Base-by-base conservation (phyloP, 2,888 invertebrate species). In the Pseudococcus longispinus region DNA sequence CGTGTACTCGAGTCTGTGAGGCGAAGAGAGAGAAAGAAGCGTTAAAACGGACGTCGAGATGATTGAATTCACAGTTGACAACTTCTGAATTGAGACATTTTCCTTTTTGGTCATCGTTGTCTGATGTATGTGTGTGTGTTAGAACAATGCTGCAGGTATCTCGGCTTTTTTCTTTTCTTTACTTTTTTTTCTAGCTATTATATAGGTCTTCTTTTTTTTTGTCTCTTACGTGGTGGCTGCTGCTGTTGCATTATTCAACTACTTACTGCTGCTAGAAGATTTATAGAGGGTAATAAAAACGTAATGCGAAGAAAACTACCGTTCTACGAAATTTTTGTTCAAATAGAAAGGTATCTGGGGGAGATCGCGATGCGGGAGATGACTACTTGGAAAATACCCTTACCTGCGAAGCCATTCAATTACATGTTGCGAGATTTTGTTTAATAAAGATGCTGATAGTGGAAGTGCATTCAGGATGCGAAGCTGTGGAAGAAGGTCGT, bases 41-140 rank as follows among this genome's bases (percentile, higher is more conserved):
- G 42, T 42, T 20, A 1, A 42, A 77, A 42, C 42, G 20, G 70
- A 70, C 70, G 29, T n/a, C 32, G 32, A 32, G 65, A 70, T 70
- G 70, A 70, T 70, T 29, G 70, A 70, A 70, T 70, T 42, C 37
- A 77, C 77, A 51, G 86, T 86, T 86, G 86, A 86, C 86, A 86
- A 80, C 80, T 86, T 80, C 80, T 86, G 86, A 86, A 86, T 86
- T 86, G 86, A 86, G 86, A 86, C 86, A 80, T 86, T 86, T 86
- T 55, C 46, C 77, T 80, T 70, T 70, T 70, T 42, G 20, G 77
- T 80, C 77, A 0, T 60, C 8, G 70, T 26, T 1, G 23, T 65
- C 26, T 26, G n/a, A 20, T 60, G 9, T 60, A 20, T 26, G 26
- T 26, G 65, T 26, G 70, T 42, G 20, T 26, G 4, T 42, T 20